phyloP scores from a whole-genome alignment of 2,888 invertebrate species.

The Drosophila percnosoma region DNA sequence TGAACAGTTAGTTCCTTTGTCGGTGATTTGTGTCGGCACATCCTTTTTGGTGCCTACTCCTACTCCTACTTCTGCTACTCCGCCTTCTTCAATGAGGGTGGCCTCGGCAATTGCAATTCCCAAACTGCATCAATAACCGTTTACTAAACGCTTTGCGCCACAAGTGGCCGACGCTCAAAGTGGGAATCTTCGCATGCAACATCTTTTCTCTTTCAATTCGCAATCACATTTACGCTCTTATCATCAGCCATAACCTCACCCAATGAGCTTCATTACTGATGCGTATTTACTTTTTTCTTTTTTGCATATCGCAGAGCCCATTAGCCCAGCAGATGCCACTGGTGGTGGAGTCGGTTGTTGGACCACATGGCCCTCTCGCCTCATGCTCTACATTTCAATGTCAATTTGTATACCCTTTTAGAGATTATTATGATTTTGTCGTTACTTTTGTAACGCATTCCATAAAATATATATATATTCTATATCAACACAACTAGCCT shows the following conservation, averaged over 20 bases:
- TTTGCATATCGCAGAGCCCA: conserved; percentile 62
- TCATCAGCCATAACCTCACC: conserved; percentile 61
- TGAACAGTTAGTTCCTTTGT: conserved; percentile 77
- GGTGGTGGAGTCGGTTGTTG: not conserved
- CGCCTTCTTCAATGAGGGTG: conserved; percentile 60
- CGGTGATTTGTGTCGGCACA: conserved; percentile 74
- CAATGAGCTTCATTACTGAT: conserved; percentile 32
- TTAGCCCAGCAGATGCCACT: conserved; percentile 53
- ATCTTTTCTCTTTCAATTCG: conserved; percentile 15
- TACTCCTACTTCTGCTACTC: not conserved
- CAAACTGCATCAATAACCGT: conserved; percentile 61
- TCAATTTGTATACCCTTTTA: conserved; percentile 52
- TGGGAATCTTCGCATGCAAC: conserved; percentile 5
- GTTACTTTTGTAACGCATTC: not conserved
- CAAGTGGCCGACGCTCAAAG: conserved; percentile 58
- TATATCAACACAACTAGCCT: no score
- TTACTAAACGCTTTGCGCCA: conserved; percentile 71
- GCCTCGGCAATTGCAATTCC: conserved; percentile 40
- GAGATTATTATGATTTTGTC: not conserved
- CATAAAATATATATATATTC: not conserved
- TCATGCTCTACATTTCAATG: conserved; percentile 66
- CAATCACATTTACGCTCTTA: conserved; percentile 33
- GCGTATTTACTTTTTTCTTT: conserved; percentile 1
- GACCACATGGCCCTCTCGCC: conserved; percentile 59
- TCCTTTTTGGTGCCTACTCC: conserved; percentile 54